Evolutionary conservation across 2,888 invertebrate genomes (phyloP), one percentile per base, ranked within the genome.

Genomic region (Coecobrya sp.): DNA sequence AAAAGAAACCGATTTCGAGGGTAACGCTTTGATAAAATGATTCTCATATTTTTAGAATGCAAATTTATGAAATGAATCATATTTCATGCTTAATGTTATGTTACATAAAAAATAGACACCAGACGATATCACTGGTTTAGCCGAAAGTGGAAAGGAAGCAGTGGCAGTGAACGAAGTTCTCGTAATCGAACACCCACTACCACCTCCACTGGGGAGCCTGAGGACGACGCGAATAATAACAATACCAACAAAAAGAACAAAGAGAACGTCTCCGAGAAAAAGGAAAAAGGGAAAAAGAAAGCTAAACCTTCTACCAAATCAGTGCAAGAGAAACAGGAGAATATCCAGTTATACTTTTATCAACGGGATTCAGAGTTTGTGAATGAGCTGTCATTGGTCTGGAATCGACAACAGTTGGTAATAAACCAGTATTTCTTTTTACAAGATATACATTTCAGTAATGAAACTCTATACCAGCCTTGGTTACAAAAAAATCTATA

Each of bases 351-450:
- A 11, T 94, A 95, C 87, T 91, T 95, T 89, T 95, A 95, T 59
- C 92, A 94, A 73, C 92, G 93, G 7, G 93, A 94, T 16, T 95
- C 95, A 3, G 85, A 88, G 4, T 92, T 95, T 59, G 91, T 95
- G 42, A 94, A 94, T 86, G 95, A 95, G 89, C 81, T 94, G 11
- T 94, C 93, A 55, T 93, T 95, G 19, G 87, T 93, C 16, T 95
- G 95, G 95, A 94, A 93, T 91, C 92, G 94, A n/a, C 93, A 92
- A 42, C 87, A 91, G 70, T 65, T 95, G 94, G 95, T 94, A 90
- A 93, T 94, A 90, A 30, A 70, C 36, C n/a, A 42, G 62, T 19
- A 5, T 76, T 49, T 45, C 5, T 45, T 76, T 45, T 70, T n/a
- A n/a, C n/a, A n/a, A n/a, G n/a, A n/a, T n/a, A n/a, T n/a, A n/a